Evolutionary conservation across 2,888 invertebrate genomes (phyloP).

Genomic region (Campopleginae sp.): DNA sequence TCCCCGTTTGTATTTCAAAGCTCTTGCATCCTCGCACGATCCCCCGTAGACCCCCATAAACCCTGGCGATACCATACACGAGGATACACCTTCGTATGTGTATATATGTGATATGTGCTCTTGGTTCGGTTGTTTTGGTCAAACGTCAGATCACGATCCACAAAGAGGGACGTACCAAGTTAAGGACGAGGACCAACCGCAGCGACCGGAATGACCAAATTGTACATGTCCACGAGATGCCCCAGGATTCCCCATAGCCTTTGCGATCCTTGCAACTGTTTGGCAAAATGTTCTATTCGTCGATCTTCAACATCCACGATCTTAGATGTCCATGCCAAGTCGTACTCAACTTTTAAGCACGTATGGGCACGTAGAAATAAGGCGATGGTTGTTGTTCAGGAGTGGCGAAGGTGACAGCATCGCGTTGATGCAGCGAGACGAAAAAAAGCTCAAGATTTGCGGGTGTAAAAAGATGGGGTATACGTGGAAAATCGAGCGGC

Average conservation of each 20-base stretch:
- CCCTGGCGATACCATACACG: constrained; percentile 17
- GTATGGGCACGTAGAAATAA: constrained; percentile 31
- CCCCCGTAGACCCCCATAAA: constrained; percentile 44
- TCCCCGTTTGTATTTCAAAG: constrained; percentile 63
- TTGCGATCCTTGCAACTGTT: constrained; percentile 75
- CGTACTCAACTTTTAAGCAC: not conserved
- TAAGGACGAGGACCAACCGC: constrained; percentile 52
- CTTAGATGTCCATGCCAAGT: constrained; percentile 3
- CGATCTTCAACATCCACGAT: not conserved
- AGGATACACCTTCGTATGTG: not conserved
- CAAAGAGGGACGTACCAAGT: constrained; percentile 32
- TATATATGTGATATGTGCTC: not conserved
- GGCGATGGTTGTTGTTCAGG: constrained; percentile 1
- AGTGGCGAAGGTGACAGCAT: not conserved
- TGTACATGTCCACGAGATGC: constrained; percentile 65
- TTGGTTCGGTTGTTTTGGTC: constrained; percentile 36
- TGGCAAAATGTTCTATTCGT: constrained; percentile 48
- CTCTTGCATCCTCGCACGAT: constrained; percentile 50
- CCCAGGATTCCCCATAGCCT: constrained; percentile 62
- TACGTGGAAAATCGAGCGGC: not conserved
- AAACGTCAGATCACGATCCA: constrained; percentile 38
- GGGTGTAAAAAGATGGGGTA: not conserved
- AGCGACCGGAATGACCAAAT: constrained; percentile 64
- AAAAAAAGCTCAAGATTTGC: not conserved
- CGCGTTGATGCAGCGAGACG: not conserved